Conservation (phyloP, 1,140 invertebrate species). For the Heliconius congener region DNA sequence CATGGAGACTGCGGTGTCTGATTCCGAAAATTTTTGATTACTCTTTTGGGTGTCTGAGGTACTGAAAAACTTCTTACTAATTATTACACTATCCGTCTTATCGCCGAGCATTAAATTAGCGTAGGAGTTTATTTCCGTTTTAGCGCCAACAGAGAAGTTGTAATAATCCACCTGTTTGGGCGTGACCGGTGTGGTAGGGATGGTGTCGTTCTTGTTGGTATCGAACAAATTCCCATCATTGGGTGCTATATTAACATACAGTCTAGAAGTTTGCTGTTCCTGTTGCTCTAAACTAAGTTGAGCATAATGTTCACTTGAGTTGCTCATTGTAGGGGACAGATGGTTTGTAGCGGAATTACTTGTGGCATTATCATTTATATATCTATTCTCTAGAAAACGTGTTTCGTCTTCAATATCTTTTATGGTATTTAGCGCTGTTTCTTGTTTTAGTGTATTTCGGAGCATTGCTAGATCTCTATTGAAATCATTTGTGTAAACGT, state of each 20-base stretch:
- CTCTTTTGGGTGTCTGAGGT: conserved; percentile 44
- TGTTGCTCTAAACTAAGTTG: conserved; percentile 78
- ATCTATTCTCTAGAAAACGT: conserved; percentile 58
- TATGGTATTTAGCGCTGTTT: conserved; percentile 69
- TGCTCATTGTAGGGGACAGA: conserved; percentile 73
- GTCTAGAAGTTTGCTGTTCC: conserved; percentile 62
- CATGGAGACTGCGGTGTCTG: conserved; percentile 78
- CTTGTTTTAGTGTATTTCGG: conserved; percentile 73
- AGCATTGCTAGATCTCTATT: conserved; percentile 73
- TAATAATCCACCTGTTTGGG: conserved; percentile 74
- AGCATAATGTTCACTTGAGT: conserved; percentile 79
- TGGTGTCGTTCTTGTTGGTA: conserved; percentile 52
- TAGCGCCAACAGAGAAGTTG: conserved; percentile 58
- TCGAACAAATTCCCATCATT: conserved; percentile 53
- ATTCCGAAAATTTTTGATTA: conserved; percentile 71
- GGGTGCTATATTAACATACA: conserved; percentile 86
- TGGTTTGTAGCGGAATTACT: conserved; percentile 60
- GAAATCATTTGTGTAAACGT: conserved; percentile 74
- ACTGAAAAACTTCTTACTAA: conserved; percentile 49
- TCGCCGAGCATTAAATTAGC: conserved; percentile 85
- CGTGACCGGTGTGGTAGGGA: conserved; percentile 63
- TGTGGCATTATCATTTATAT: conserved; percentile 55
- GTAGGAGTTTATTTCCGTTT: conserved; percentile 77
- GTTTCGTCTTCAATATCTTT: conserved; percentile 74
- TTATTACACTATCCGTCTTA: conserved; percentile 73